Base-by-base conservation (phyloP, 2,888 invertebrate species). In the Thelaira solivaga region DNA sequence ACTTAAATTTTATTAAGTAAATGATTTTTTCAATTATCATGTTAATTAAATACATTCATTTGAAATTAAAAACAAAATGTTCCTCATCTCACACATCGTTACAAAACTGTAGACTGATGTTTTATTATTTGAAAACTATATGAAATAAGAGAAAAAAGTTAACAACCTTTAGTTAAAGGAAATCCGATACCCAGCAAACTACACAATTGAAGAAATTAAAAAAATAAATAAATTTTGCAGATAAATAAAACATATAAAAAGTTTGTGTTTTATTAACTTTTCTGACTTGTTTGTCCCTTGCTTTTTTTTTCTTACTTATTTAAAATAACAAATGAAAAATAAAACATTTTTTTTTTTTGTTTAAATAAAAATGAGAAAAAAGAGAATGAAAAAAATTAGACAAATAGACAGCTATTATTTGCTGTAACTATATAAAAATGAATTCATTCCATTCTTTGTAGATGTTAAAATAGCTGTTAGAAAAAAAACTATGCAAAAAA, bases 361-460 rank as follows among this genome's bases (percentile, higher is more conserved):
- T 16, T 31, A 13, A 29, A 3, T 39, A 53, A 29, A 55, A 47
- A 49, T n/a, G n/a, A n/a, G n/a, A 64, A 43, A 13, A 26, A 22
- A 22, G 7, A 26, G 53, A 22, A 10, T 39, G 34, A 7, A 51
- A 34, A 55, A 55, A 67, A 29, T 68, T 57, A 65, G 31, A 61
- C 68, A 74, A 74, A 74, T 65, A 69, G 69, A 78, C 64, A 74
- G 41, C 20, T 16, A 74, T 74, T 74, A 69, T 74, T 62, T 68
- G 64, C 24, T 31, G 31, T 11, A 64, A 55, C 41, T 47, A 34
- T 55, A 67, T 18, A 55, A 55, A 39, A 29, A 49, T n/a, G 34
- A 20, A 55, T 59, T 55, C 26, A 55, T 55, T 55, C 16, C 10
- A 74, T 43, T 59, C 36, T 49, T 29, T 39, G 10, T 22, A 59